These are phyloP conservation scores for Furcifer pardalis DNA, from an alignment of 2,797 vertebrate species.

Conservation along the genomic window DNA sequence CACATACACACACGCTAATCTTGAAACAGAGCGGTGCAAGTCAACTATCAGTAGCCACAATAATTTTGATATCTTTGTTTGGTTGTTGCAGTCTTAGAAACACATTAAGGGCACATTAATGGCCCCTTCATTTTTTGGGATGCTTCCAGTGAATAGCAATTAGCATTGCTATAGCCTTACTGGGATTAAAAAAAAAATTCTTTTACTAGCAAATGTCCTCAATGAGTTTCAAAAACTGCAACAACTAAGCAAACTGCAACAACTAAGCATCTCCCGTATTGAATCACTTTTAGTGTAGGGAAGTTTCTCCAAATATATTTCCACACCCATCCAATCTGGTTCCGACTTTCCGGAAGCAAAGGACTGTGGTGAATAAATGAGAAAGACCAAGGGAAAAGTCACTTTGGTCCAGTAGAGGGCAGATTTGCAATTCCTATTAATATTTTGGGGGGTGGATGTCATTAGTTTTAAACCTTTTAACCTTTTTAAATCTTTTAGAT, in stretches of 20 bases:
- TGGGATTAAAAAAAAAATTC: too few relatives aligned
- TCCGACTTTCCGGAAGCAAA: not conserved
- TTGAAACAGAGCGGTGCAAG: not conserved
- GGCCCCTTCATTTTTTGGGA: too few relatives aligned
- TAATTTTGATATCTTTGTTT: not conserved
- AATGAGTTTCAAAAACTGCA: too few relatives aligned
- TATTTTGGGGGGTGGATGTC: too few relatives aligned
- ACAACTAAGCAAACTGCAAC: too few relatives aligned
- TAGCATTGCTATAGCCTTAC: too few relatives aligned
- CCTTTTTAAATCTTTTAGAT: too few relatives aligned
- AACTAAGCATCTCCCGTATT: not conserved
- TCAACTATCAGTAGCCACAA: not conserved
- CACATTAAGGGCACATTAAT: not conserved
- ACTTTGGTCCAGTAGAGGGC: slow-evolving; percentile 1
- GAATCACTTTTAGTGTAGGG: not conserved
- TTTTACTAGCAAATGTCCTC: too few relatives aligned
- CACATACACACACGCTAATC: too few relatives aligned
- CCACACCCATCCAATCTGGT: not conserved
- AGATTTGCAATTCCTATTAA: not conserved
- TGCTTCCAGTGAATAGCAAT: too few relatives aligned
- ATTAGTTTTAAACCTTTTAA: too few relatives aligned
- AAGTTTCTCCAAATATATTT: not conserved
- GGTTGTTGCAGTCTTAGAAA: not conserved
- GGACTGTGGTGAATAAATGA: not conserved
- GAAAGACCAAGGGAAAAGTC: too few relatives aligned